Evolutionary conservation across 2,113 vertebrate species (phyloP).

Genomic region (Siniperca chuatsi): DNA sequence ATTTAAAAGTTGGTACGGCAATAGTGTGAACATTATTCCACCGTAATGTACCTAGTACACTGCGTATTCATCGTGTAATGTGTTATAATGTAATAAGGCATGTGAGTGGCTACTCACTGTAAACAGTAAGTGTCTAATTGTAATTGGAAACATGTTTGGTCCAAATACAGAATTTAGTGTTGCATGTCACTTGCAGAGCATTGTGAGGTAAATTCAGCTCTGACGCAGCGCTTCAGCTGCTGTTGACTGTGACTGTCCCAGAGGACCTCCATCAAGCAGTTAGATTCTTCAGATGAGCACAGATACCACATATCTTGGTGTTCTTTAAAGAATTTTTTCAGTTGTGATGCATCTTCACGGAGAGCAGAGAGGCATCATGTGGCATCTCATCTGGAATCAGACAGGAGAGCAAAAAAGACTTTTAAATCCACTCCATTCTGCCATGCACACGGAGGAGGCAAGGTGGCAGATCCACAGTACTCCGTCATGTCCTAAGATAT

Average conservation of each 20-base stretch:
- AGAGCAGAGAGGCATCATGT: neutral
- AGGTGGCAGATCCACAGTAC: neutral
- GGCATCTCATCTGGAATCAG: constrained; percentile 27
- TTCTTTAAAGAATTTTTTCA: neutral
- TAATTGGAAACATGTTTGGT: neutral
- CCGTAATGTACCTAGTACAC: too few species aligned
- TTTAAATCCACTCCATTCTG: neutral
- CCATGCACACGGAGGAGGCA: constrained; percentile 7
- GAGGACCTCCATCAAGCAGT: neutral
- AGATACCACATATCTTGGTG: neutral
- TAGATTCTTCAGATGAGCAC: constrained; percentile 12
- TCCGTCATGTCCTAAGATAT: constrained; percentile 13
- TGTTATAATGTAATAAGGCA: neutral
- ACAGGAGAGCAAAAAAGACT: constrained; percentile 13
- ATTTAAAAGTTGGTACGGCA: neutral
- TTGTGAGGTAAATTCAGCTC: neutral
- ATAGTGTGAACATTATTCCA: neutral
- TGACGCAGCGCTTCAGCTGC: constrained; percentile 6
- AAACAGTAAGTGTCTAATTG: neutral
- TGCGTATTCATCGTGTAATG: neutral
- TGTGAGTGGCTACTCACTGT: neutral
- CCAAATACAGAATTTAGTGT: neutral
- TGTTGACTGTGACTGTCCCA: constrained; percentile 8
- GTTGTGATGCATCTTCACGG: neutral
- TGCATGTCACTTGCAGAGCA: neutral